Evolutionary conservation across 2,888 invertebrate species (phyloP), one percentile per base, ranked within the genome.

Genomic region (Xestia c-nigrum): DNA sequence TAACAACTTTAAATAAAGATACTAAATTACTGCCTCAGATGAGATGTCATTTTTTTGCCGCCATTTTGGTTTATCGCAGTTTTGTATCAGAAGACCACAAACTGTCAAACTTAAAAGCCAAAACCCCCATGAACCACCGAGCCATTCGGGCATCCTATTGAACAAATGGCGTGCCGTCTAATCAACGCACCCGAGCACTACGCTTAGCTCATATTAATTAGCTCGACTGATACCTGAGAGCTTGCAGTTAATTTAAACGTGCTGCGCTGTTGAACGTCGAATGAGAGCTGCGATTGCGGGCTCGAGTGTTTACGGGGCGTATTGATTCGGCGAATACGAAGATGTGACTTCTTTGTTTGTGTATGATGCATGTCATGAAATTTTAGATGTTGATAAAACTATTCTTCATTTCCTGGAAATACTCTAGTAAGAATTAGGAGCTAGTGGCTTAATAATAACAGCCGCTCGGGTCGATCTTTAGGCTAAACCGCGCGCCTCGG

Each of bases 171-270:
- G 65, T 81, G 38, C 50, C 81, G 78, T 83, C 65, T 63, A 78
- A 76, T 76, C 79, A 85, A 77, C 74, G 85, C 40, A 59, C 74
- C 19, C 69, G 63, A n/a, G 52, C 79, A 55, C 55, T 38, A 79
- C 79, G 79, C 87, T 87, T 78, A 85, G 82, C 87, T 87, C 88
- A 84, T 88, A 87, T 87, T 88, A 88, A 88, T 87, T 88, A 87
- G 81, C 76, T 74, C 63, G 78, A 63, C 78, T 72, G 83, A 83
- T 86, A 84, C 83, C 85, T 76, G 85, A 80, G 85, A 80, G 81
- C 79, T 52, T 43, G 14, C 76, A 71, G 80, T 78, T 86, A 79
- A 87, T 86, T 80, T 76, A 70, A 79, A 74, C 79, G 38, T 73
- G 72, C 80, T 77, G 67, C 81, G 63, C 72, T 83, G 73, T 77